phyloP scores from a whole-genome alignment of 2,113 vertebrate species.

The Sarotherodon lohbergeri region DNA sequence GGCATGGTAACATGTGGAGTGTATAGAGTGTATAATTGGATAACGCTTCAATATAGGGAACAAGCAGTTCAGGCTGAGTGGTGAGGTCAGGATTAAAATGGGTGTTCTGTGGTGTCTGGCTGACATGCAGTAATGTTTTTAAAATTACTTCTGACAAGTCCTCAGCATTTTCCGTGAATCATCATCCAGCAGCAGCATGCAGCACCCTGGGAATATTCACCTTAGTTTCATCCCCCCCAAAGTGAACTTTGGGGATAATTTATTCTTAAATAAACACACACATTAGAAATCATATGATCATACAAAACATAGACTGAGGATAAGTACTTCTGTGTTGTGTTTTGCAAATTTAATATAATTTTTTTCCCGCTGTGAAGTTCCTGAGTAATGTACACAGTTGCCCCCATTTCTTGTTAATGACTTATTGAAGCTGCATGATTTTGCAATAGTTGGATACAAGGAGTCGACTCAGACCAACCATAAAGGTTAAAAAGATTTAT shows the following conservation, averaged over 20 bases:
- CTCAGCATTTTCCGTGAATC: neutral
- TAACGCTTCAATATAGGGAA: neutral
- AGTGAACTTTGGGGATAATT: neutral
- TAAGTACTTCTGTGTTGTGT: neutral
- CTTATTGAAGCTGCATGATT: neutral
- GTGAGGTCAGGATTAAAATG: neutral
- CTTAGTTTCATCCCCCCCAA: neutral
- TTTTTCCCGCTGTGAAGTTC: neutral
- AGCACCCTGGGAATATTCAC: neutral
- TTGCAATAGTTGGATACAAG: neutral
- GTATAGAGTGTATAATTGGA: constrained; percentile 1
- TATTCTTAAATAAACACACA: neutral
- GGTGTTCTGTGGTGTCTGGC: neutral
- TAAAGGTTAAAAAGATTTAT: neutral
- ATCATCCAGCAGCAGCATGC: neutral
- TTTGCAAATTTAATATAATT: neutral
- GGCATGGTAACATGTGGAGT: neutral
- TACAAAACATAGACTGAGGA: neutral
- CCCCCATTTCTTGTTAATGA: neutral
- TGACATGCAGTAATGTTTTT: neutral
- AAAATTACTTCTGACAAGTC: neutral
- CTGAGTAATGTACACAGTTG: neutral
- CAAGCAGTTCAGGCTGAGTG: neutral
- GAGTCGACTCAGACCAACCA: neutral
- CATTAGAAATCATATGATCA: neutral